Conservation (phyloP, 2,113 vertebrate genomes). For the Neolamprologus cancellatus region DNA sequence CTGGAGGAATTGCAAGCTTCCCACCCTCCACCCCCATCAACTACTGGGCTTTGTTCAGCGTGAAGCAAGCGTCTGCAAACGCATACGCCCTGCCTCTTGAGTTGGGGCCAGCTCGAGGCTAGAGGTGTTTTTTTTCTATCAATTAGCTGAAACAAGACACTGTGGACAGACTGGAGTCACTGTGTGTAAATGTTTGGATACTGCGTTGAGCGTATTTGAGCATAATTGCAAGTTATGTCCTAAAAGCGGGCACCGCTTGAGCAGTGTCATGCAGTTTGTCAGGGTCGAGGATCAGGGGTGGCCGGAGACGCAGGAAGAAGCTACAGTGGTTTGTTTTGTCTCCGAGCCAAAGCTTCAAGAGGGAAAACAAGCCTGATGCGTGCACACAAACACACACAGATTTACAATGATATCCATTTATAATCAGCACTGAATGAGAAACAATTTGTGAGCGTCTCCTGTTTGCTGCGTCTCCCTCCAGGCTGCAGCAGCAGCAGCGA, state of each 20-base stretch:
- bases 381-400: background rate
- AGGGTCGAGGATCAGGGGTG: background rate
- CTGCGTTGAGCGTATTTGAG: background rate
- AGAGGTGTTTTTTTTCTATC: background rate
- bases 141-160: background rate
- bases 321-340: constrained; percentile 61
- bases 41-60: constrained; percentile 17
- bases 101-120: background rate
- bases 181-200: constrained; percentile 15
- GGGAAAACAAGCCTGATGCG: constrained; percentile 27
- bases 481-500: constrained; percentile 6
- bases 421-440: background rate
- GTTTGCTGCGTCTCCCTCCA: background rate
- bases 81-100: background rate
- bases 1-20: constrained; percentile 60
- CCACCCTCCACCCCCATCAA: constrained; percentile 16
- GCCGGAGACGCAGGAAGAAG: constrained; percentile 59
- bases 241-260: background rate
- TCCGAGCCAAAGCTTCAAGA: constrained; percentile 29
- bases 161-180: background rate
- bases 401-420: background rate
- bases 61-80: background rate
- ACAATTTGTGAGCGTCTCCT: background rate
- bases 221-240: background rate
- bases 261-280: background rate